Evolutionary conservation across 2,113 vertebrate species (phyloP).

Genomic region (Nanorana parkeri): DNA sequence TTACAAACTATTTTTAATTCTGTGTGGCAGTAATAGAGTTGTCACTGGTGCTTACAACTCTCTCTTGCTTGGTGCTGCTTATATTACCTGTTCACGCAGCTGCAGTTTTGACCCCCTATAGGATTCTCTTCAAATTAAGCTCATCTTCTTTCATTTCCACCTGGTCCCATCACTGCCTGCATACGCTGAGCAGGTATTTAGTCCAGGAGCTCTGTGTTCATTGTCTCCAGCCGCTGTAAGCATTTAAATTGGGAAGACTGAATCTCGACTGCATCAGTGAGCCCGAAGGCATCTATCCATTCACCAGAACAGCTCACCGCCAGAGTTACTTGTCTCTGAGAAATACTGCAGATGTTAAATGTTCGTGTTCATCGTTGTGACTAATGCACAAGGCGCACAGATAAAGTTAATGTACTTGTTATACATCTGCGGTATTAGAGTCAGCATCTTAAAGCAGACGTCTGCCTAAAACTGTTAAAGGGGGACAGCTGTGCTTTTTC

Average conservation of each 20-base stretch:
- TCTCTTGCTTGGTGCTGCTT: neutral
- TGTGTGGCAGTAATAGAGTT: neutral
- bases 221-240: conserved; percentile 7
- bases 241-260: conserved; percentile 10
- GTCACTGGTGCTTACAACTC: conserved; percentile 10
- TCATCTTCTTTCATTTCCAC: conserved; percentile 17
- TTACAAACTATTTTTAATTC: neutral
- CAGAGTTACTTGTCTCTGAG: neutral
- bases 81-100: conserved; percentile 11
- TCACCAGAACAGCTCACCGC: neutral
- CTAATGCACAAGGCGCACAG: no score
- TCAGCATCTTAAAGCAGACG: no score
- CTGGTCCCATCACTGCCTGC: conserved; percentile 17
- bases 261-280: neutral
- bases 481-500: no score
- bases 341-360: no score
- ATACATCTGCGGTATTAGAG: no score
- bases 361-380: no score
- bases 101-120: conserved; percentile 14
- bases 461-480: no score
- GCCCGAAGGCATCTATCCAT: conserved; percentile 2
- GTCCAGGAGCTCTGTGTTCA: conserved; percentile 15
- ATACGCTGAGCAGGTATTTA: neutral
- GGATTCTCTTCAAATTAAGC: conserved; percentile 33
- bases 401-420: no score